Evolutionary conservation across 2,888 invertebrate species (phyloP).

Genomic region (Callinectes sapidus): DNA sequence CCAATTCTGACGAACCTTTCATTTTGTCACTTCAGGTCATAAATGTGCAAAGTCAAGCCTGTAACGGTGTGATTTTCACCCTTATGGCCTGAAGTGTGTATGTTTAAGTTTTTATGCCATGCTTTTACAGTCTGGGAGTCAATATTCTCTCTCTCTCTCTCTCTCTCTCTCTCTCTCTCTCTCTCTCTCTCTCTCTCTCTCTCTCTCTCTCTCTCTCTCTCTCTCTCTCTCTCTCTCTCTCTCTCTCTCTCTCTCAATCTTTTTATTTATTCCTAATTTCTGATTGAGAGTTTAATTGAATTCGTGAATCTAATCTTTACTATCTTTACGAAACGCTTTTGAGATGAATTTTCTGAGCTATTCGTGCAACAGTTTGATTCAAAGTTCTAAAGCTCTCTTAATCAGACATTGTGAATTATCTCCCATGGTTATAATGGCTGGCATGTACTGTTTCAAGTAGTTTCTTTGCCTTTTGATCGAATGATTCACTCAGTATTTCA

Average conservation of each 20-base stretch:
- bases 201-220: neutral
- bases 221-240: too few species aligned
- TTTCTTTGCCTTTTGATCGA: neutral
- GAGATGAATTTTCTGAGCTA: neutral
- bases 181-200: too few species aligned
- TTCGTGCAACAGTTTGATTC: neutral
- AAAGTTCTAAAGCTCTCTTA: neutral
- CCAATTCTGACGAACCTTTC: constrained; percentile 14
- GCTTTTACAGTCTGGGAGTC: neutral
- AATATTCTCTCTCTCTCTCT: neutral
- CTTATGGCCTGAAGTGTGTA: constrained; percentile 17
- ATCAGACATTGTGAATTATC: neutral
- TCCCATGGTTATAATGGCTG: neutral
- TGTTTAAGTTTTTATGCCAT: neutral
- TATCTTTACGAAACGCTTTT: neutral
- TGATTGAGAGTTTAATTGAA: neutral
- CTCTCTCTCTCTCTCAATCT: too few species aligned
- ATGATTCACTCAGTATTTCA: neutral
- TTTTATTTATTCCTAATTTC: too few species aligned
- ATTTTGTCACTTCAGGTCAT: constrained; percentile 8
- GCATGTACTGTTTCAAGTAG: neutral
- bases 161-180: neutral
- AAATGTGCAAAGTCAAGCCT: constrained; percentile 30
- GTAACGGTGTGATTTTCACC: neutral
- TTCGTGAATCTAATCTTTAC: neutral